Conservation (phyloP, 37 sponge, comb jelly and placozoan species). For the Corticium candelabrum region DNA sequence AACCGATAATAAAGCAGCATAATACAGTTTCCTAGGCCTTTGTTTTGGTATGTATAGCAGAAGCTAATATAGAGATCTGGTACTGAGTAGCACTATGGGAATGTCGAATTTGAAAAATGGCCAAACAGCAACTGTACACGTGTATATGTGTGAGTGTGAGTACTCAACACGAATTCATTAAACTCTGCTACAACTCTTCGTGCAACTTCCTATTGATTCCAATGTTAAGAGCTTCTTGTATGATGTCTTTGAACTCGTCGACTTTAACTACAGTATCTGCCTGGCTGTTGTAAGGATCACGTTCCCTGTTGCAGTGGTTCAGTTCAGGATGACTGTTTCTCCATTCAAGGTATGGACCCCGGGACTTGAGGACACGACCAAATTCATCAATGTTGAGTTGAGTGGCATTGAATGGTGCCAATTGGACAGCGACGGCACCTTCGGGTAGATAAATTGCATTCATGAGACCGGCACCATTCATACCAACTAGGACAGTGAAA, state of each 20-base stretch:
- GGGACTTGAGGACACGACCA: slow-evolving; percentile 13
- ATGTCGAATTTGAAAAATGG: not conserved
- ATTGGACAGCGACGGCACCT: slow-evolving; percentile 26
- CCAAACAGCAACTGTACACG: not conserved
- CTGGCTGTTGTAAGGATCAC: slow-evolving; percentile 21
- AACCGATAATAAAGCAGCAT: no score
- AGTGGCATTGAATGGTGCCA: slow-evolving; percentile 24
- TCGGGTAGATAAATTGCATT: slow-evolving; percentile 30
- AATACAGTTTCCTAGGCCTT: no score
- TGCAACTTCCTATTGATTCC: not conserved
- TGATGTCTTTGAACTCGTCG: slow-evolving; percentile 18
- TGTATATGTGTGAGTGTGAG: not conserved
- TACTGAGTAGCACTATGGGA: not conserved
- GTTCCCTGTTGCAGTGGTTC: slow-evolving; percentile 8
- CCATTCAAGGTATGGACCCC: slow-evolving; percentile 43
- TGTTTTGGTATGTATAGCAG: not conserved
- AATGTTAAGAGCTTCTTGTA: slow-evolving; percentile 17
- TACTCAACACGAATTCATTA: no score
- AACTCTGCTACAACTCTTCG: not conserved
- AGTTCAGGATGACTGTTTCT: slow-evolving; percentile 11
- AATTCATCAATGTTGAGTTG: slow-evolving; percentile 7
- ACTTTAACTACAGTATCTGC: slow-evolving; percentile 29
- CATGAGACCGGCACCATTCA: slow-evolving; percentile 34
- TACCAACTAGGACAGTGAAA: slow-evolving; percentile 33
- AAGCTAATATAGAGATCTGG: not conserved